These are phyloP conservation scores for Orycteropus afer DNA, from an alignment of 2,113 vertebrate genomes.

Conservation along the genomic window DNA sequence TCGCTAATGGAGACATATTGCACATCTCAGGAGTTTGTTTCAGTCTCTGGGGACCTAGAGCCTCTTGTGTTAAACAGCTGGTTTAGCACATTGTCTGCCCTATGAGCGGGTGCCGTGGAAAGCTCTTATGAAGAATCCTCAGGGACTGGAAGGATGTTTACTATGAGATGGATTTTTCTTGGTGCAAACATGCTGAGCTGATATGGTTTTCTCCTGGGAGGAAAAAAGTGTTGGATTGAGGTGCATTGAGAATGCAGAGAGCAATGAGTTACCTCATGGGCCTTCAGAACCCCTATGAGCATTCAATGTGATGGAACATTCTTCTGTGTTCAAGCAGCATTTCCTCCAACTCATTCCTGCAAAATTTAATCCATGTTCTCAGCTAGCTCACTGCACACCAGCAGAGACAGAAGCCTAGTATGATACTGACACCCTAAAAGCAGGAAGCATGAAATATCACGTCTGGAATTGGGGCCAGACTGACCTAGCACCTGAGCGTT, in stretches of 20 bases:
- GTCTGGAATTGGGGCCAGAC: neutral
- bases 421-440: neutral
- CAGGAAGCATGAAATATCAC: neutral
- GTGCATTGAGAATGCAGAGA: neutral
- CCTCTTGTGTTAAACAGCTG: conserved; percentile 83
- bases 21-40: conserved; percentile 70
- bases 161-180: conserved; percentile 66
- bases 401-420: neutral
- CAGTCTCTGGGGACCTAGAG: conserved; percentile 75
- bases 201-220: conserved; percentile 71
- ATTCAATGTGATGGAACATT: neutral
- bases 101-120: conserved; percentile 59
- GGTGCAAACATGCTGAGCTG: conserved; percentile 57
- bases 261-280: conserved; percentile 19
- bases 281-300: neutral
- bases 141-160: conserved; percentile 72
- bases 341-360: neutral
- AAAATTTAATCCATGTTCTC: neutral
- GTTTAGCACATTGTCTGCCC: conserved; percentile 83
- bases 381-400: neutral
- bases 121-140: conserved; percentile 75
- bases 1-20: conserved; percentile 70
- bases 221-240: conserved; percentile 15
- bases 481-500: neutral
- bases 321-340: neutral